A percentile compares a stretch with the other conserved stretches of the same genome.
These are phyloP conservation scores for Empidonax traillii DNA, from an alignment of 2,113 vertebrate species.

Conservation along the genomic window DNA sequence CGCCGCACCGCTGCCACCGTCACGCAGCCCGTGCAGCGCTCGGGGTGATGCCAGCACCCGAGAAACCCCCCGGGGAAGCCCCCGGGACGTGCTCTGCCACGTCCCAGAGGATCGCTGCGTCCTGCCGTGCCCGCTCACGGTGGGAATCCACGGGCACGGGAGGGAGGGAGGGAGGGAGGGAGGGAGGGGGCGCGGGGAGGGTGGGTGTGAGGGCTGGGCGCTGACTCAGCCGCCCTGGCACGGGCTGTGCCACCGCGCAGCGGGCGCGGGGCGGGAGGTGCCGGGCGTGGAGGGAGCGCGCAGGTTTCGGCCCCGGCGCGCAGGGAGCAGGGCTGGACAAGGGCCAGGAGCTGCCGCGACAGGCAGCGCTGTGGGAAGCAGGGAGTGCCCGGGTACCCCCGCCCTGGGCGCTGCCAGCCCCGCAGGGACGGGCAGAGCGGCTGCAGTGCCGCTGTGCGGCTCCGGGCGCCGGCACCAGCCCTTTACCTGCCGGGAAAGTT, in stretches of 20 bases:
- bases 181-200: no score
- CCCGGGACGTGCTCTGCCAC: fast-evolving
- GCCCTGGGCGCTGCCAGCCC: conserved; percentile 34
- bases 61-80: neutral
- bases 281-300: neutral
- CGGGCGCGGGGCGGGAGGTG: neutral
- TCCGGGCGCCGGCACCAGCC: neutral
- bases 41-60: neutral
- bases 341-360: neutral
- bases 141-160: fast-evolving
- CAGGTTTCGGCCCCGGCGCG: neutral
- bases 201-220: neutral
- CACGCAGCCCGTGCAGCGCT: fast-evolving
- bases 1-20: fast-evolving
- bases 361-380: conserved; percentile 28
- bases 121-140: fast-evolving
- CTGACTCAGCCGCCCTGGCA: neutral
- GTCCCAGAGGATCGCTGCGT: neutral
- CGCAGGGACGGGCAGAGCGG: neutral
- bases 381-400: conserved; percentile 1
- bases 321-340: neutral
- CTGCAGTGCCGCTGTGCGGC: neutral
- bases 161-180: neutral
- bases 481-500: neutral
- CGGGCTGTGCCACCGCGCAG: neutral